Conservation (phyloP, 2,797 vertebrate genomes). For the Acrossocheilus wenchowensis region DNA sequence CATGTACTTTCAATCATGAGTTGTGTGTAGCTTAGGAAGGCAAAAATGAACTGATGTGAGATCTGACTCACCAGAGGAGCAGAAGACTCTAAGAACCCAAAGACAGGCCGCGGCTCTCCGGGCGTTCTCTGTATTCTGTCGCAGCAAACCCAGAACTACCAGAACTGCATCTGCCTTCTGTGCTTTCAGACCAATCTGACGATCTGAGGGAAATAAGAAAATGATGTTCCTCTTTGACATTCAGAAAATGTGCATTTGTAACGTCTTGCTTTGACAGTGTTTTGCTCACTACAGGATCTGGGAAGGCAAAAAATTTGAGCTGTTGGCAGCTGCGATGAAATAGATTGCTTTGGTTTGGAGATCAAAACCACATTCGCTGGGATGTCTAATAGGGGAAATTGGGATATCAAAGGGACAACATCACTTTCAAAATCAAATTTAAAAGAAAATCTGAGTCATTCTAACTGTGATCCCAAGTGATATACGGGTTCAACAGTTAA, state of each 20-base stretch:
- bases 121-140: slow-evolving; percentile 74
- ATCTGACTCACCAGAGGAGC: slow-evolving; percentile 79
- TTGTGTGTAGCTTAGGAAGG: neutral
- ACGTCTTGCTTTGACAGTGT: slow-evolving; percentile 13
- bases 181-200: slow-evolving; percentile 86
- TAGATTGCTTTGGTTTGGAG: slow-evolving; percentile 27
- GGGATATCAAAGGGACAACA: slow-evolving; percentile 17
- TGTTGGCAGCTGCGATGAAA: slow-evolving; percentile 45
- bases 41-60: neutral
- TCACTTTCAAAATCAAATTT: neutral
- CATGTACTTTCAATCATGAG: neutral
- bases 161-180: slow-evolving; percentile 84
- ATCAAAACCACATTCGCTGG: slow-evolving; percentile 14
- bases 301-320: neutral
- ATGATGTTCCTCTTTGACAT: slow-evolving; percentile 11
- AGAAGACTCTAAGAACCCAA: slow-evolving; percentile 83
- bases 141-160: slow-evolving; percentile 81
- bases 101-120: slow-evolving; percentile 85
- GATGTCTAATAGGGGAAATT: slow-evolving; percentile 14
- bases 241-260: slow-evolving; percentile 25
- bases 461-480: neutral
- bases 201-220: slow-evolving; percentile 73
- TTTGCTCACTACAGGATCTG: slow-evolving; percentile 23
- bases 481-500: neutral
- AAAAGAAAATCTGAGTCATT: neutral